phyloP scores from a whole-genome alignment of 2,797 vertebrate species.

The Forpus xanthops region DNA sequence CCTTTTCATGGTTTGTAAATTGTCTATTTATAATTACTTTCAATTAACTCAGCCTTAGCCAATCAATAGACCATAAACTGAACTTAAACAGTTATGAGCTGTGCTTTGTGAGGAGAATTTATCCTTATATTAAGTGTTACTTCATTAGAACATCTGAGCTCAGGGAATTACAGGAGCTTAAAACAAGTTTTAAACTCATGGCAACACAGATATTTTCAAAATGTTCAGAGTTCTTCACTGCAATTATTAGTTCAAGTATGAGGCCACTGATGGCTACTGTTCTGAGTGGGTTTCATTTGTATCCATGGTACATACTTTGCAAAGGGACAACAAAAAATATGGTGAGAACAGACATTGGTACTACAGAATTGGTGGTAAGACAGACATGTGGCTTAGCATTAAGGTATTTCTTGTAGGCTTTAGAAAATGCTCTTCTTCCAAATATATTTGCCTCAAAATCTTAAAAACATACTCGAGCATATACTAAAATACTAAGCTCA shows the following conservation, averaged over 20 bases:
- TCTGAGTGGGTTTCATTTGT: background rate
- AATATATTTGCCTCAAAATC: background rate
- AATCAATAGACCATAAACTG: slow-evolving; percentile 72
- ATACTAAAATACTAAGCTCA: background rate
- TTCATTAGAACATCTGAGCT: slow-evolving; percentile 66
- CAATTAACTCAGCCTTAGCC: slow-evolving; percentile 73
- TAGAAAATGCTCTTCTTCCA: background rate
- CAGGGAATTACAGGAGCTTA: slow-evolving; percentile 60
- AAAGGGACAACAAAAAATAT: background rate
- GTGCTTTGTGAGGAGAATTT: slow-evolving; percentile 72
- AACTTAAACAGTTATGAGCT: slow-evolving; percentile 69
- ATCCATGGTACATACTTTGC: background rate
- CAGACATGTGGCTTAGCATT: background rate
- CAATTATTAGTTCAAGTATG: background rate
- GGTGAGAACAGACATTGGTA: background rate
- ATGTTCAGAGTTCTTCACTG: slow-evolving; percentile 14
- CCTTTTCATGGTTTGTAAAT: slow-evolving; percentile 65
- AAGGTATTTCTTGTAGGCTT: background rate
- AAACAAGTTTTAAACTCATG: slow-evolving; percentile 56
- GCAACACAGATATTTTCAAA: slow-evolving; percentile 43
- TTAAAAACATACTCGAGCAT: background rate
- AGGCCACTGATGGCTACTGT: background rate
- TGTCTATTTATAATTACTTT: slow-evolving; percentile 73
- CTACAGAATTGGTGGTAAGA: background rate
- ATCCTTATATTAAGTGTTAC: slow-evolving; percentile 69